Evolutionary conservation across 2,888 invertebrate species (phyloP), one percentile per base, ranked within the genome.

Genomic region (Drosophila borealis): DNA sequence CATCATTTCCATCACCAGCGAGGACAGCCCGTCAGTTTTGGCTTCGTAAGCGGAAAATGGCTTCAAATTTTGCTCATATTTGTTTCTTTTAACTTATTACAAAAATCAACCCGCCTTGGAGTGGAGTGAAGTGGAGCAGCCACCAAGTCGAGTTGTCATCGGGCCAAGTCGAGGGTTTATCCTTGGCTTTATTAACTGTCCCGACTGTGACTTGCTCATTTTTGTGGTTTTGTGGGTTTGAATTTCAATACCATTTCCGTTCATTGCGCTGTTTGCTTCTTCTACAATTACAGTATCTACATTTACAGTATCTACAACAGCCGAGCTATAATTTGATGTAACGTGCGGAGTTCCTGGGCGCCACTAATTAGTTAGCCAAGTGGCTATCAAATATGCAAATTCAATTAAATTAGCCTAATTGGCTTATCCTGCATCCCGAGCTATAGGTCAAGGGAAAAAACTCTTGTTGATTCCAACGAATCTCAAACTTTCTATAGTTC

Each of bases 61-160:
- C 46, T 37, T 11, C 17, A 19, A 36, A 34, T 37, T 57, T 49
- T 49, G 48, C 49, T 55, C 34, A 29, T 57, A 68, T 64, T 53
- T 64, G 49, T 46, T 54, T 53, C 10, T 29, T 45, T 34, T 9
- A 44, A 29, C 53, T 57, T 74, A 69, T 74, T 74, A 51, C 50
- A 68, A 56, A 53, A 56, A 76, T 67, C 49, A 70, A 66, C 25
- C 65, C 14, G 41, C 25, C 49, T 68, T 19, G 36, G 21, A 46
- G 10, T 45, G 45, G 19, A 8, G 29, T 1, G 25, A 14, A 46
- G 45, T 39, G 21, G 53, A n/a, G 49, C 65, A 66, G 80, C 53
- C 60, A 51, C 67, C 39, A 69, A 73, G 72, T 69, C 73, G 81
- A 81, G 88, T 66, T 81, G 83, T 83, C 84, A 78, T 69, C 80